Base-by-base conservation (phyloP, 1,140 invertebrate genomes). In the Delia radicum region DNA sequence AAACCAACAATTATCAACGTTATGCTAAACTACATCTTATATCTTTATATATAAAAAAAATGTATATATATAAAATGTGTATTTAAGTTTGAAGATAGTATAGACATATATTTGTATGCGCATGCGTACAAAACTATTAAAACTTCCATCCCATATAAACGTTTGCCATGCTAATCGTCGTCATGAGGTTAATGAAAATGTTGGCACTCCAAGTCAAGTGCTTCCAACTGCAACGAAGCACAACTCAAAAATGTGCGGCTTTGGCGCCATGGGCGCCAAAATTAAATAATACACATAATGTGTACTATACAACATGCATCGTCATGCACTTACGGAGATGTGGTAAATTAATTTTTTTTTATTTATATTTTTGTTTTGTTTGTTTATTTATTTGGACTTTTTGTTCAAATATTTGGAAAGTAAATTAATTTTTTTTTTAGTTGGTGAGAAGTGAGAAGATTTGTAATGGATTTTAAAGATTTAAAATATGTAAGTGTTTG, bases 161-260 rank as follows among this genome's bases (percentile, higher is more conserved):
- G 76, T 26, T 27, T 29, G 7, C 21, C 3, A 63, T 63, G 26
- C 21, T 37, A 29, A 28, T 46, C 28, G 31, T 37, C 28, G 42
- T 29, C 77, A 78, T 75, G 74, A 80, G 79, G 77, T 81, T 83
- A 84, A 84, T 84, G 82, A 84, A 84, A 84, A 80, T 80, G 80
- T 84, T 84, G 82, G 79, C 83, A 84, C 83, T 83, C 79, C 80
- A 82, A 84, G 79, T 84, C 82, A 84, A 84, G 82, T 84, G 82
- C 80, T 81, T 77, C 80, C 80, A 82, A 79, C 78, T 79, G 82
- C 76, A 80, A 77, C 81, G 77, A 55, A 55, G 48, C 48, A 55
- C 18, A 55, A 55, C 48, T 55, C 48, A 18, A 28, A 21, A 24
- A 33, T 37, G 29, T 69, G 65, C 18, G 27, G 65, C 65, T 24